phyloP scores from a whole-genome alignment of 92 coral and sea anemone species.

The Zoanthus solanderi region DNA sequence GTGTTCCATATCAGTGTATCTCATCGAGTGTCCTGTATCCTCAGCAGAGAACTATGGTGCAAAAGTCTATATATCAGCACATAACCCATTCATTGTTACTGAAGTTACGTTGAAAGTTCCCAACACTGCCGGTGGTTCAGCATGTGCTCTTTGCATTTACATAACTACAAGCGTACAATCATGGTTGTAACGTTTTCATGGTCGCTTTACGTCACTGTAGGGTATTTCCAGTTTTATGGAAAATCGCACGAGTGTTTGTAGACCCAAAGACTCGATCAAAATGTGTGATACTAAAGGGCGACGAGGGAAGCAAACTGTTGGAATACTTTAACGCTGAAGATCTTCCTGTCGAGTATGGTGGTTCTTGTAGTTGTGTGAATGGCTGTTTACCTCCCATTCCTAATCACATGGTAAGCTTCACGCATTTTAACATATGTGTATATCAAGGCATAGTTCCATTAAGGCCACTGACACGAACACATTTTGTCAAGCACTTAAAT shows the following conservation, averaged over 20 bases:
- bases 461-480: too few species aligned
- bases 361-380: slow-evolving; percentile 77
- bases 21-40: too few species aligned
- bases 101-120: too few species aligned
- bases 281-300: slow-evolving; percentile 83
- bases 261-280: slow-evolving; percentile 94
- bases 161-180: not conserved
- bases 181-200: not conserved
- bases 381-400: slow-evolving; percentile 97
- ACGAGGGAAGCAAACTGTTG: slow-evolving; percentile 73
- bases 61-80: too few species aligned
- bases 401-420: slow-evolving; percentile 87
- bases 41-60: too few species aligned
- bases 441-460: too few species aligned
- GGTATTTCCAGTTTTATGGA: slow-evolving; percentile 97
- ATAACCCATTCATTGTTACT: too few species aligned
- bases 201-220: slow-evolving; percentile 40
- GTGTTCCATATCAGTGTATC: too few species aligned
- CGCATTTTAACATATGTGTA: not conserved
- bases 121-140: not conserved
- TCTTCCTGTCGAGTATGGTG: slow-evolving; percentile 95
- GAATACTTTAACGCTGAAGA: slow-evolving; percentile 87
- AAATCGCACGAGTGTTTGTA: slow-evolving; percentile 83
- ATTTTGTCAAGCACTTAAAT: too few species aligned
- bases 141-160: not conserved